phyloP scores from a whole-genome alignment of 2,113 vertebrate genomes.

The Machaerirhynchus nigripectus region DNA sequence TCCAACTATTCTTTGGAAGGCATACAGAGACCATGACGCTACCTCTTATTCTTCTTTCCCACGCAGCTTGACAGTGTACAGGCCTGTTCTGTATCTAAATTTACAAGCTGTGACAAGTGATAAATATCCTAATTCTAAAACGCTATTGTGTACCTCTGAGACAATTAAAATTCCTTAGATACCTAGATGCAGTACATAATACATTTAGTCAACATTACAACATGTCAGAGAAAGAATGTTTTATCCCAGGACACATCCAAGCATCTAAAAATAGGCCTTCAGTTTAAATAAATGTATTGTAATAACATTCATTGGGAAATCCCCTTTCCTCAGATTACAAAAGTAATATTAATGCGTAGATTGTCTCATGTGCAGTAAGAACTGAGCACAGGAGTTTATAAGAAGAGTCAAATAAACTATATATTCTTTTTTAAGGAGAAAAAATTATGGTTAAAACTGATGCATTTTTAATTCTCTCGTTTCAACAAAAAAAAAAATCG shows the following conservation, averaged over 20 bases:
- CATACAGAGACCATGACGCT: constrained; percentile 33
- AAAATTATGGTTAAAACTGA: neutral
- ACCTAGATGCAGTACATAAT: constrained; percentile 59
- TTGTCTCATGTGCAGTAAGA: neutral
- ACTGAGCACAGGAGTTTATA: neutral
- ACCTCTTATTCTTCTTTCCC: constrained; percentile 31
- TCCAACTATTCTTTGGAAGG: constrained; percentile 5
- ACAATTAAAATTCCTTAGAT: constrained; percentile 65
- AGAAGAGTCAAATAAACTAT: neutral
- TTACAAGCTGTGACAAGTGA: constrained; percentile 60
- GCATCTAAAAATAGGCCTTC: constrained; percentile 48
- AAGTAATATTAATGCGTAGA: neutral
- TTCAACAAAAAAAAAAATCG: neutral
- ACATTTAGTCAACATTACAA: constrained; percentile 45
- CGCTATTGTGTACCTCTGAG: constrained; percentile 43
- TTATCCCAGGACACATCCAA: constrained; percentile 35
- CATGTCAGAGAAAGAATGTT: constrained; percentile 30
- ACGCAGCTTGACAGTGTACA: constrained; percentile 42
- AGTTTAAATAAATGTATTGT: constrained; percentile 15
- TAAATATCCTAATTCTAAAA: constrained; percentile 61
- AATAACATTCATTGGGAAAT: constrained; percentile 31
- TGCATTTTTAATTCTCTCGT: neutral
- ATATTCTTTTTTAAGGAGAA: neutral
- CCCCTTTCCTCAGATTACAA: constrained; percentile 18
- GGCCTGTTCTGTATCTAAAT: constrained; percentile 48